Conservation (phyloP, 2,113 vertebrate species). For the Psilopogon haemacephalus region DNA sequence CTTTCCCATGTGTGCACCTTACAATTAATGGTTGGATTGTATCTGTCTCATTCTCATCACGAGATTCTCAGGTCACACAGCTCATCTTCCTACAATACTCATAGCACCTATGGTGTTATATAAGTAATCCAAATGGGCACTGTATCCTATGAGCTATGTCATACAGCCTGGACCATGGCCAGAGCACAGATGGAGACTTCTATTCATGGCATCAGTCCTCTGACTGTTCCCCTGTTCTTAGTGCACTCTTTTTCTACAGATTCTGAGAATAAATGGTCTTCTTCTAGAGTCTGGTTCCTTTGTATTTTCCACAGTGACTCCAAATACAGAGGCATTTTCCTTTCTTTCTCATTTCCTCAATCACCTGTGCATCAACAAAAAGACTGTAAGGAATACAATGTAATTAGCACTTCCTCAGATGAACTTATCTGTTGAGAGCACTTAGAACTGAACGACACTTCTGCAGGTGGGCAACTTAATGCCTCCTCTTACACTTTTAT, state of each 20-base stretch:
- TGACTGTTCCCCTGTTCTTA: not conserved
- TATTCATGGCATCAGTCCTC: not conserved
- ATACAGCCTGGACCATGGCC: not conserved
- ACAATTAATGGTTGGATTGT: not conserved
- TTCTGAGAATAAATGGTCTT: not conserved
- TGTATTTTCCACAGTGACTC: not conserved
- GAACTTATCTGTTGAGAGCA: slow-evolving; percentile 31
- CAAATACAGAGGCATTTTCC: not conserved
- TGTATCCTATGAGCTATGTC: not conserved
- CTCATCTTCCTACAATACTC: not conserved
- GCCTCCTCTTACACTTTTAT: slow-evolving; percentile 22
- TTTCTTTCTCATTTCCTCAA: not conserved
- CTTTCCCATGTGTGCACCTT: not conserved
- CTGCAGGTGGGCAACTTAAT: slow-evolving; percentile 52
- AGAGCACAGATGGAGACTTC: slow-evolving; percentile 30
- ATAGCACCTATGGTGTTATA: not conserved
- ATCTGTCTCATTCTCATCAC: not conserved
- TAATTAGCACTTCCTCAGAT: slow-evolving; percentile 37
- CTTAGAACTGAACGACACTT: not conserved
- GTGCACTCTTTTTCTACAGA: not conserved
- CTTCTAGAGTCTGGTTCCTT: not conserved
- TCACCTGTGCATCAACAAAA: slow-evolving; percentile 15
- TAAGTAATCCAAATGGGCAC: slow-evolving; percentile 20
- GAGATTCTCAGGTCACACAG: not conserved
- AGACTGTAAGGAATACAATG: not conserved